phyloP scores from a whole-genome alignment of 2,888 invertebrate species.

The Zygaena filipendulae region DNA sequence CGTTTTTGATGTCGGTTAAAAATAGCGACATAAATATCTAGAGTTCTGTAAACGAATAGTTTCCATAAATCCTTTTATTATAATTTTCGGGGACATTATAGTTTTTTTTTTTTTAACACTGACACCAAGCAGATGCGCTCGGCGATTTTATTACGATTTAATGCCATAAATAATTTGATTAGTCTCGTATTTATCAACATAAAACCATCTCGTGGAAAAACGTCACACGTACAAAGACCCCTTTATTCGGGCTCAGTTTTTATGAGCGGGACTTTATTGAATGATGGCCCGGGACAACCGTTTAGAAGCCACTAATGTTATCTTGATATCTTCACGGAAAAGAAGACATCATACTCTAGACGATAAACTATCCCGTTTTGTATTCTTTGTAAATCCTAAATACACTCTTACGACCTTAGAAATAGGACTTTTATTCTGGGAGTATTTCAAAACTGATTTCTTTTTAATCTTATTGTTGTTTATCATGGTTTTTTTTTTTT shows the following conservation, averaged over 20 bases:
- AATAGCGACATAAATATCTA: too few relatives aligned
- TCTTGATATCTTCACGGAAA: constrained; percentile 51
- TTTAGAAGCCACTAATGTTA: constrained; percentile 68
- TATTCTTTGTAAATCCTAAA: too few relatives aligned
- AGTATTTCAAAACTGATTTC: constrained; percentile 6
- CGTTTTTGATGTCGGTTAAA: too few relatives aligned
- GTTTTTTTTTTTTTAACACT: too few relatives aligned
- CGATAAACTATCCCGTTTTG: constrained; percentile 21
- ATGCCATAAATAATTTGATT: constrained; percentile 69
- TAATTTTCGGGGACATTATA: too few relatives aligned
- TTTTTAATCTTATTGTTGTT: constrained; percentile 36
- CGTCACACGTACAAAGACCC: constrained; percentile 46
- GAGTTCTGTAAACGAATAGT: too few relatives aligned
- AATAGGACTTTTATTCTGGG: too few relatives aligned
- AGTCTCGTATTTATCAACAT: constrained; percentile 65
- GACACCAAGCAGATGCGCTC: constrained; percentile 52
- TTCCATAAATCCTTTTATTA: too few relatives aligned
- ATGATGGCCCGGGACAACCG: constrained; percentile 35
- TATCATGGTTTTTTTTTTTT: constrained; percentile 40
- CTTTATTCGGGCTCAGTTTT: constrained; percentile 27
- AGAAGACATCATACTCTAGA: constrained; percentile 39
- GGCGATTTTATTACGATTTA: constrained; percentile 51
- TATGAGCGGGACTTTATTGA: constrained; percentile 32
- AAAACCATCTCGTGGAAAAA: constrained; percentile 59
- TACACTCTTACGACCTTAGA: too few relatives aligned